phyloP scores from a whole-genome alignment of 2,888 invertebrate species.

The Pristionchus entomophagus region DNA sequence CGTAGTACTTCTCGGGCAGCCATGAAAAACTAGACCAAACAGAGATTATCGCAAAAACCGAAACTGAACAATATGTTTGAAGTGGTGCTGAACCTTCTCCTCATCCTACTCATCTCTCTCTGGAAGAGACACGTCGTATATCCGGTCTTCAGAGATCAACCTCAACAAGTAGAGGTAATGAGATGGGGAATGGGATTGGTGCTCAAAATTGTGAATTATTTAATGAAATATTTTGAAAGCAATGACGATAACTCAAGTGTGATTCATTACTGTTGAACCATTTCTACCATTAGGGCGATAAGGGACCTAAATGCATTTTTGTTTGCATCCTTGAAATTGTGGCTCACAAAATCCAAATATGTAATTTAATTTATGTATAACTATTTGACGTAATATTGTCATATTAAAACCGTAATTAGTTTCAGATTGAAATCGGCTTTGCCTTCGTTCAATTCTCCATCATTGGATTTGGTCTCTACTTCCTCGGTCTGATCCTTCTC shows the following conservation, averaged over 20 bases:
- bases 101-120: neutral
- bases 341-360: neutral
- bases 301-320: neutral
- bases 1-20: neutral
- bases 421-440: slow-evolving; percentile 39
- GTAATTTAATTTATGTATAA: neutral
- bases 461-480: slow-evolving; percentile 23
- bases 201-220: neutral
- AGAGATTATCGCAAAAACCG: neutral
- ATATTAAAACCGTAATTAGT: neutral
- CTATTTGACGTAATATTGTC: neutral
- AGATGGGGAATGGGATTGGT: neutral
- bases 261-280: too few relatives aligned
- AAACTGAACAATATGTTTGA: neutral
- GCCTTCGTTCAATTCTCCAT: slow-evolving; percentile 42
- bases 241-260: too few relatives aligned
- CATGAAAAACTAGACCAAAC: neutral
- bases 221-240: neutral
- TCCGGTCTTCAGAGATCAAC: neutral
- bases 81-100: slow-evolving; percentile 38
- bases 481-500: slow-evolving; percentile 33
- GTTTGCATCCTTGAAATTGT: neutral
- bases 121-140: slow-evolving; percentile 44
- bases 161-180: neutral
- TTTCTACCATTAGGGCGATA: too few relatives aligned